Percentiles rank a stretch among this genome's conserved stretches.
Conservation (phyloP, 2,888 invertebrate species). For the Melipona bicolor region DNA sequence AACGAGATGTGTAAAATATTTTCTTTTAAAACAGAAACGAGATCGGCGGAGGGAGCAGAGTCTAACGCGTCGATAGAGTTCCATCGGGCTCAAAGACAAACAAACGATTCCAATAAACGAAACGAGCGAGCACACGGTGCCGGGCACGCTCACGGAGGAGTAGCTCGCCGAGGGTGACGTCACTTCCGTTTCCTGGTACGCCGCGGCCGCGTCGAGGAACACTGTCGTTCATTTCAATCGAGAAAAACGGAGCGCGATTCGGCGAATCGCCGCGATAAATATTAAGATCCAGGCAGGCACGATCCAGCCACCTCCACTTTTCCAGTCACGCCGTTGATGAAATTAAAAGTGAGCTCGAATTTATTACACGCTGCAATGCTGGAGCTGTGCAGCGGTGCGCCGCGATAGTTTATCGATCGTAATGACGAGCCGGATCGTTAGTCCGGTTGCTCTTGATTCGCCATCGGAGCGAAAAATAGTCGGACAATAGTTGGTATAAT, state of each 20-base stretch:
- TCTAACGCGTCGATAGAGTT: constrained; percentile 35
- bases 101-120: constrained; percentile 80
- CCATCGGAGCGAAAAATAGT: neutral
- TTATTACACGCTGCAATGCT: neutral
- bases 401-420: constrained; percentile 6
- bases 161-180: constrained; percentile 73
- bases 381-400: too few species aligned
- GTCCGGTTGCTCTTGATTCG: constrained; percentile 3
- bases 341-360: constrained; percentile 39
- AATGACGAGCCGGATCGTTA: neutral
- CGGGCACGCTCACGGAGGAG: constrained; percentile 61
- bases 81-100: constrained; percentile 67
- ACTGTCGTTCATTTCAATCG: constrained; percentile 79
- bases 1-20: neutral
- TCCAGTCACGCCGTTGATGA: constrained; percentile 26
- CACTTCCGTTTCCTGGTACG: constrained; percentile 81
- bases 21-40: neutral
- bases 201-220: constrained; percentile 58
- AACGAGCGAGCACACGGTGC: constrained; percentile 69
- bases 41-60: constrained; percentile 12
- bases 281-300: neutral
- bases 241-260: constrained; percentile 60
- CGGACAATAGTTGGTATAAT: neutral
- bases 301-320: neutral
- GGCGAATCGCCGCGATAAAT: constrained; percentile 45